Percentiles rank a stretch among this genome's conserved stretches.
phyloP scores from a whole-genome alignment of 2,888 invertebrate species.

The Lasioglossum pauxillum region DNA sequence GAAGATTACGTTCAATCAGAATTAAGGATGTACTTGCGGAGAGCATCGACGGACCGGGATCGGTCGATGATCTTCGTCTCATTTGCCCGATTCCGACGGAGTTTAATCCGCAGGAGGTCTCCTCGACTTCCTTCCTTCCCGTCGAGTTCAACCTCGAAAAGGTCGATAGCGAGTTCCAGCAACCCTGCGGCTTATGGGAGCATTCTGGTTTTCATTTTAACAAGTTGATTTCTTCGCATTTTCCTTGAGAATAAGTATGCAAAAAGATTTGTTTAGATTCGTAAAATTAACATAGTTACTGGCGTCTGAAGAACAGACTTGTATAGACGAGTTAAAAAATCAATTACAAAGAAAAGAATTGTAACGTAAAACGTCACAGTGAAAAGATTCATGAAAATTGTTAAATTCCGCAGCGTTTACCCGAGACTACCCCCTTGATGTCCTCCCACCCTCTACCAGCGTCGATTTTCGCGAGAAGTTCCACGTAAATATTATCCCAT shows the following conservation, averaged over 20 bases:
- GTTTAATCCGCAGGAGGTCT: constrained; percentile 61
- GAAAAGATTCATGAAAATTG: neutral
- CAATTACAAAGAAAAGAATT: neutral
- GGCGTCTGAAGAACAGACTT: too few relatives aligned
- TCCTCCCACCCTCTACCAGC: neutral
- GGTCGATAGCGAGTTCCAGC: constrained; percentile 26
- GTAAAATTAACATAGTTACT: too few relatives aligned
- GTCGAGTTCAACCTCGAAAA: constrained; percentile 30
- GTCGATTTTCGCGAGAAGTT: neutral
- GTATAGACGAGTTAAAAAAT: neutral
- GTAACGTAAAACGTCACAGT: neutral
- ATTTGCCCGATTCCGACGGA: constrained; percentile 57
- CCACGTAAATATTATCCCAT: neutral
- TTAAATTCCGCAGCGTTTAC: neutral
- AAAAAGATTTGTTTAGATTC: too few relatives aligned
- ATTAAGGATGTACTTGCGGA: constrained; percentile 65
- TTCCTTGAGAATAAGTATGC: too few relatives aligned
- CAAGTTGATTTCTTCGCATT: neutral
- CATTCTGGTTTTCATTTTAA: neutral
- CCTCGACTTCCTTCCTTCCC: constrained; percentile 21
- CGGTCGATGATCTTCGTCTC: constrained; percentile 60
- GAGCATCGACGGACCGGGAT: constrained; percentile 43
- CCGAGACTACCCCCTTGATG: neutral
- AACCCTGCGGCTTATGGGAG: neutral
- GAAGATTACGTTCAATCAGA: constrained; percentile 71